Conservation (phyloP, 2,797 vertebrate species). For the Poeciliopsis turneri region DNA sequence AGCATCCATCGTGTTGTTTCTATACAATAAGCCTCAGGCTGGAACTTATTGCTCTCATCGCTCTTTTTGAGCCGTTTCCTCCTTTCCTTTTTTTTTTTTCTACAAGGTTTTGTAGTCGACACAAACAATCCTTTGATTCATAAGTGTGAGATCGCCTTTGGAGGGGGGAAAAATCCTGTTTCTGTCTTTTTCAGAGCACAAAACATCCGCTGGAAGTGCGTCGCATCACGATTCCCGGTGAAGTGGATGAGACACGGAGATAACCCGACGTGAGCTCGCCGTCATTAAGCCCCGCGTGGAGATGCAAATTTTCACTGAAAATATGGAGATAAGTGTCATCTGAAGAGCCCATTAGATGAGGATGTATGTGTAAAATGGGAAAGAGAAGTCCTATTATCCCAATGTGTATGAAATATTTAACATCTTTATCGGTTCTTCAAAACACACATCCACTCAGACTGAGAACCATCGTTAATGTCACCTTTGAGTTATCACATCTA, state of each 20-base stretch:
- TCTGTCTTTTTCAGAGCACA: conserved; percentile 24
- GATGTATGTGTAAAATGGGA: conserved; percentile 50
- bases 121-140: conserved; percentile 1
- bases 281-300: conserved; percentile 53
- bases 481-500: conserved; percentile 7
- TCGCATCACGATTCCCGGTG: conserved; percentile 35
- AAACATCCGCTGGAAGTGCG: conserved; percentile 22
- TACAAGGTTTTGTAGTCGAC: neutral
- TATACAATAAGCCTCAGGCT: conserved; percentile 9
- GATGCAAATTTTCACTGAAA: conserved; percentile 48
- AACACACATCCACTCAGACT: conserved; percentile 15
- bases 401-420: conserved; percentile 44
- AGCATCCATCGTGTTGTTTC: neutral
- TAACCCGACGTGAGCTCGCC: conserved; percentile 23
- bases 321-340: conserved; percentile 50
- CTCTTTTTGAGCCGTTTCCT: conserved; percentile 28
- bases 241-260: conserved; percentile 28
- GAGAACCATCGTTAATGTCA: conserved; percentile 10
- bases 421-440: conserved; percentile 39
- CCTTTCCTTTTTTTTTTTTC: conserved; percentile 10
- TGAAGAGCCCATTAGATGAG: conserved; percentile 51
- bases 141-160: neutral
- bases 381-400: conserved; percentile 52
- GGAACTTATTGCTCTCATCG: conserved; percentile 9
- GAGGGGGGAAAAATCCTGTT: conserved; percentile 1